phyloP scores from a whole-genome alignment of 2,888 invertebrate species.

The Eremobia ochroleuca region DNA sequence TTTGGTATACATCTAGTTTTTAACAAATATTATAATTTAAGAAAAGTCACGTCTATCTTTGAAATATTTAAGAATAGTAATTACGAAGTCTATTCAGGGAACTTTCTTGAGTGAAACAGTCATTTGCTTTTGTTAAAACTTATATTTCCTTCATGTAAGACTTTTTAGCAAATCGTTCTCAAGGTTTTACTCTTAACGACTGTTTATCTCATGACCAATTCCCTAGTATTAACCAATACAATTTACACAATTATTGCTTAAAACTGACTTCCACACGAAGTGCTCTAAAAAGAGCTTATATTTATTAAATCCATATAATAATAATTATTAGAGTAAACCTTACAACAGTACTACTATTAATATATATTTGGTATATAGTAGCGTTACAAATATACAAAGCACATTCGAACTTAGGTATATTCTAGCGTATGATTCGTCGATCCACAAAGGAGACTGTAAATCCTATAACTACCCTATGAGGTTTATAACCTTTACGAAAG shows the following conservation, averaged over 20 bases:
- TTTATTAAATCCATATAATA: slow-evolving; percentile 40
- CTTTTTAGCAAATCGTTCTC: background rate
- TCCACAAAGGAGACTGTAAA: slow-evolving; percentile 82
- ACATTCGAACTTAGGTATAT: slow-evolving; percentile 89
- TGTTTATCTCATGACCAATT: slow-evolving; percentile 34
- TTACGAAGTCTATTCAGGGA: slow-evolving; percentile 30
- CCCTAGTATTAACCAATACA: slow-evolving; percentile 20
- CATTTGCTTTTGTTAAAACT: background rate
- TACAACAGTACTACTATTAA: slow-evolving; percentile 57
- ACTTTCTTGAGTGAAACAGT: slow-evolving; percentile 22
- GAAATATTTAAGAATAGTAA: slow-evolving; percentile 54
- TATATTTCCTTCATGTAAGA: background rate
- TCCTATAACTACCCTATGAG: slow-evolving; percentile 72
- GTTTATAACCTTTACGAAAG: slow-evolving; percentile 81
- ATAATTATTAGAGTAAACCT: slow-evolving; percentile 55
- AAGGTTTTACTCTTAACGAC: background rate
- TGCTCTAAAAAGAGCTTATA: slow-evolving; percentile 50
- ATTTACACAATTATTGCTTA: slow-evolving; percentile 66
- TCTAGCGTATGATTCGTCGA: slow-evolving; percentile 90
- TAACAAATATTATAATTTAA: slow-evolving; percentile 63
- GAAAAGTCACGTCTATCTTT: slow-evolving; percentile 66
- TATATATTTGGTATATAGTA: slow-evolving; percentile 83
- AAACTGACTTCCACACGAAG: slow-evolving; percentile 53
- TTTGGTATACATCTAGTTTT: slow-evolving; percentile 76
- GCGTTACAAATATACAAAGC: slow-evolving; percentile 88